Evolutionary conservation across 2,113 vertebrate genomes (phyloP).

Genomic region (Campylorhamphus procurvoides): DNA sequence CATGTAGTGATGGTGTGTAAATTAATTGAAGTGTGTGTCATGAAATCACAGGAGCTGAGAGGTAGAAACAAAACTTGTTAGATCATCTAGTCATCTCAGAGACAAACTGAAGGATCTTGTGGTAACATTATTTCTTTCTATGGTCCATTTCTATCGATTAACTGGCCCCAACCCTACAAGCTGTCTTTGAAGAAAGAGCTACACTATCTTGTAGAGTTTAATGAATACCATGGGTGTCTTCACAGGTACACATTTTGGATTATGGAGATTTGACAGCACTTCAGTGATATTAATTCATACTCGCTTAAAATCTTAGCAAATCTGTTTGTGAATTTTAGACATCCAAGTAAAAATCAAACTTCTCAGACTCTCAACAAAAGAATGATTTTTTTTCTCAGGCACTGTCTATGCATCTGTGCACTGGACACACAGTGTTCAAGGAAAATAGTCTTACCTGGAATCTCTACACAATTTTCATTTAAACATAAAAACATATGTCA

Average conservation of each 20-base stretch:
- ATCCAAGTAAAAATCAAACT: background rate
- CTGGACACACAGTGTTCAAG: background rate
- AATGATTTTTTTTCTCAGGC: background rate
- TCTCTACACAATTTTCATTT: background rate
- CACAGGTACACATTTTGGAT: background rate
- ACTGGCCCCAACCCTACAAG: background rate
- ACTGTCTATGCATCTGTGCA: background rate
- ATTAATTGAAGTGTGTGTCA: background rate
- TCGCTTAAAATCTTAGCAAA: background rate
- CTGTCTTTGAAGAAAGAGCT: background rate
- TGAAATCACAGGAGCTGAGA: background rate
- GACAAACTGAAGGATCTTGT: background rate
- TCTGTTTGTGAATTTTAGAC: background rate
- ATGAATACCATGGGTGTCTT: background rate
- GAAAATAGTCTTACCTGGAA: background rate
- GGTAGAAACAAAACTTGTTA: background rate
- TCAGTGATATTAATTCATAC: background rate
- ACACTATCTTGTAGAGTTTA: background rate
- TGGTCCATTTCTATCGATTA: background rate
- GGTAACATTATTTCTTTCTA: background rate
- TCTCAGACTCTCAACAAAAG: background rate
- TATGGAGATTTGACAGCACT: background rate
- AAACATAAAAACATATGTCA: background rate
- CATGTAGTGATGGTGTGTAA: background rate
- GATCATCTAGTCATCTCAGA: background rate